Percentiles rank a stretch among this genome's conserved stretches.
Evolutionary conservation across 37 sponge, comb jelly and placozoan species (phyloP).

Genomic region (Chondrilla cf. caribensis): DNA sequence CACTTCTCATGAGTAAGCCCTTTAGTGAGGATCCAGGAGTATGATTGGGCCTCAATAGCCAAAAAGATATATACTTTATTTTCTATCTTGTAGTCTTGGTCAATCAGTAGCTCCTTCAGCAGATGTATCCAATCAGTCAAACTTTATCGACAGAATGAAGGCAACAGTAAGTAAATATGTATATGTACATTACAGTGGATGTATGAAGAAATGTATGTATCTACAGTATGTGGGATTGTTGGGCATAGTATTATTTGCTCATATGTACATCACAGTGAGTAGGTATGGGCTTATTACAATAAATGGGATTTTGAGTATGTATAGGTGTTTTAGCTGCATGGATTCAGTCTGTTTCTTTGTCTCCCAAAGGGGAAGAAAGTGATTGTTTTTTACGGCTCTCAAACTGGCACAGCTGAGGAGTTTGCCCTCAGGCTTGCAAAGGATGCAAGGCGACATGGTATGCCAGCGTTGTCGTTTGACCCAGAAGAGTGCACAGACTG

Average conservation of each 20-base stretch:
- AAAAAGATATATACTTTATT: too few species aligned
- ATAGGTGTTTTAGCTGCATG: too few species aligned
- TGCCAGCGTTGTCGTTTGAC: constrained; percentile 86
- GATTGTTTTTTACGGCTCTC: constrained; percentile 97
- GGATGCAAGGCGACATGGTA: constrained; percentile 76
- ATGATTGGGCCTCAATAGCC: too few species aligned
- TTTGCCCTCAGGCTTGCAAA: constrained; percentile 90
- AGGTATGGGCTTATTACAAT: too few species aligned
- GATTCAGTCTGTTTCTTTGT: background rate
- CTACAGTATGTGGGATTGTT: too few species aligned
- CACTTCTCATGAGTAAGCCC: too few species aligned
- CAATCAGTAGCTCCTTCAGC: constrained; percentile 1
- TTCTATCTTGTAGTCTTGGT: too few species aligned
- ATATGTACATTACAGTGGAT: background rate
- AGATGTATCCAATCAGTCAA: constrained; percentile 15
- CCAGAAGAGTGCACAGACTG: constrained; percentile 91
- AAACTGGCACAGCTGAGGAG: constrained; percentile 98
- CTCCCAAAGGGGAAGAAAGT: constrained; percentile 62
- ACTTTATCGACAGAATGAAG: constrained; percentile 64
- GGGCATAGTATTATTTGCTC: too few species aligned
- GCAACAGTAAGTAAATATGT: constrained; percentile 32
- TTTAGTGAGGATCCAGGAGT: too few species aligned
- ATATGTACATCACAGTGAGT: too few species aligned
- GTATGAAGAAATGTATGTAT: too few species aligned
- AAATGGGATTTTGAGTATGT: too few species aligned